Evolutionary conservation across 2,113 vertebrate genomes (phyloP), one percentile per base, ranked within the genome.

Genomic region (Cheilinus undulatus): DNA sequence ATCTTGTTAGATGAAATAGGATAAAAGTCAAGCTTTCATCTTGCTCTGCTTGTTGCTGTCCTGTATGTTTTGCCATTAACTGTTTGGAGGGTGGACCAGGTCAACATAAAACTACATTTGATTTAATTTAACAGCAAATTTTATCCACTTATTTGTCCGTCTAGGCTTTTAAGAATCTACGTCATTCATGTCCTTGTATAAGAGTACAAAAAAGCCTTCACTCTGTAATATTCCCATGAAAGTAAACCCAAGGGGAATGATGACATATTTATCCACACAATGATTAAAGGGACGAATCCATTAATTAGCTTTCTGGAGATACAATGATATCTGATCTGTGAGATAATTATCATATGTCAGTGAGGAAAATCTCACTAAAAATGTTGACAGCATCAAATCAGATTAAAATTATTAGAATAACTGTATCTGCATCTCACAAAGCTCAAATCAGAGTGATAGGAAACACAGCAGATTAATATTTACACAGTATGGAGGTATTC

Each of bases 21-120:
- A 72, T 60, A 24, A 69, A 85, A 77, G 61, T 45, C 15, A 2
- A 7, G 51, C 67, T 78, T 78, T 73, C 22, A 58, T 71, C 67
- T 48, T 4, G 6, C 24, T 22, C 6, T 50, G 7, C 68, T 71
- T 73, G 40, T 32, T 54, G 5, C 45, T 57, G 36, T 36, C n/a
- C 13, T 74, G 6, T 59, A 32, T 36, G 3, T 45, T 13, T 46
- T 71, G 7, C 52, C n/a, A 7, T 19, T 19, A 17, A 42, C 14
- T 42, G 40, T 49, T 59, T 66, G 54, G 22, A 56, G 30, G 8
- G 30, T 34, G 59, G 50, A 52, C 36, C 5, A 13, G n/a, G 24
- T 62, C 65, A 63, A 28, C 0, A 32, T 15, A 54, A 58, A 52
- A 38, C 42, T 12, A n/a, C 34, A 26, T 27, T 17, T 4, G 22